Percentiles rank a stretch among this genome's conserved stretches.
These are phyloP conservation scores for Genyomyrus donnyi DNA, from an alignment of 2,113 vertebrate species.

Conservation along the genomic window DNA sequence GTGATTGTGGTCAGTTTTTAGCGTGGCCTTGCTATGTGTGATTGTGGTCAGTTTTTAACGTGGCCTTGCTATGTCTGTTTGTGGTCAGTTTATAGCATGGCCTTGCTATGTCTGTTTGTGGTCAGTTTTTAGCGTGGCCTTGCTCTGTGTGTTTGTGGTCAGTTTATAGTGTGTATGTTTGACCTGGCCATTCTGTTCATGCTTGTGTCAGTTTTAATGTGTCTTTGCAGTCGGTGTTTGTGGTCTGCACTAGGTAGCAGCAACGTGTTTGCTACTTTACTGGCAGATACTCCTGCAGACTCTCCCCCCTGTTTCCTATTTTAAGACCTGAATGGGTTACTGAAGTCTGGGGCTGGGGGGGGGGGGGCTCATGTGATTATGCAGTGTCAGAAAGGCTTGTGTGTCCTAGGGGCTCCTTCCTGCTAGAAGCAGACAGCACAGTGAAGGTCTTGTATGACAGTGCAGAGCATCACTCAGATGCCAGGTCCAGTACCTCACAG, in stretches of 20 bases:
- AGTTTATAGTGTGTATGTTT: not conserved
- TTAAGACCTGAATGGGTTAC: not conserved
- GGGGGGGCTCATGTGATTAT: not conserved
- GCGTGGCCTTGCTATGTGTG: too few species aligned
- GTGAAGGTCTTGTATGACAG: conserved; percentile 8
- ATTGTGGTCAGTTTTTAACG: too few species aligned
- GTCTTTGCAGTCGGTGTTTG: not conserved
- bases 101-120: too few species aligned
- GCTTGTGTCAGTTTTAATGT: not conserved
- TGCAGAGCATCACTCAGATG: not conserved
- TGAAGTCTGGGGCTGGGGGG: not conserved
- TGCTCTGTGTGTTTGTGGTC: not conserved
- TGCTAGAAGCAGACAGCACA: not conserved
- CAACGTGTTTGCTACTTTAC: not conserved
- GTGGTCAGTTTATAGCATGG: too few species aligned
- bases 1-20: too few species aligned
- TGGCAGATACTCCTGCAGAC: not conserved
- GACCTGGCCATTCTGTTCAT: not conserved
- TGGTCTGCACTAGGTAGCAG: not conserved
- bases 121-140: too few species aligned
- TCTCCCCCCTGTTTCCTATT: conserved; percentile 9
- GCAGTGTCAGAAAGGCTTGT: not conserved
- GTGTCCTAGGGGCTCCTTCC: not conserved
- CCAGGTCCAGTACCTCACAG: not conserved
- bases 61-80: too few species aligned